These are phyloP conservation scores for Drosophila mercatorum DNA, from an alignment of 2,888 invertebrate genomes.

Conservation along the genomic window DNA sequence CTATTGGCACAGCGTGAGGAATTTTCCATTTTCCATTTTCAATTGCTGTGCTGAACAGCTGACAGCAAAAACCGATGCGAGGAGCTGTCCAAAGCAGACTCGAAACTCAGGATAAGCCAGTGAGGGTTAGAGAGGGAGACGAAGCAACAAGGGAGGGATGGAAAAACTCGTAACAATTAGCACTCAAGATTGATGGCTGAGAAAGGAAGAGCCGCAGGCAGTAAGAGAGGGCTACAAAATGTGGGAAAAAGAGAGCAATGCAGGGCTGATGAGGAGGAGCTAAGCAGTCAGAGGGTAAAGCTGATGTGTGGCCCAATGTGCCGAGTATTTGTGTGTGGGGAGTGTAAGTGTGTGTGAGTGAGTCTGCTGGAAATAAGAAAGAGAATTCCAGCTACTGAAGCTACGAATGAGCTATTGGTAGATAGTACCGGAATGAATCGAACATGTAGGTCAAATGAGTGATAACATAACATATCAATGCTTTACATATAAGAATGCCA, in stretches of 20 bases:
- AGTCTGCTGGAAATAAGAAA: neutral
- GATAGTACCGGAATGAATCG: constrained; percentile 4
- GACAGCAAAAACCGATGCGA: constrained; percentile 31
- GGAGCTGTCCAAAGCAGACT: constrained; percentile 34
- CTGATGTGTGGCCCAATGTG: constrained; percentile 40
- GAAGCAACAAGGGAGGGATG: constrained; percentile 15
- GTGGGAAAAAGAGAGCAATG: constrained; percentile 4
- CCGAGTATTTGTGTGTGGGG: neutral
- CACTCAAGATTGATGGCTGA: constrained; percentile 71
- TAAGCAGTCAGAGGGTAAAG: constrained; percentile 13
- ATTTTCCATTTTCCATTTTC: constrained; percentile 51
- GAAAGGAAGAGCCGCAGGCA: constrained; percentile 14
- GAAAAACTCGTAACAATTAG: constrained; percentile 73
- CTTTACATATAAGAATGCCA: too few species aligned
- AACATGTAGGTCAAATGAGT: neutral
- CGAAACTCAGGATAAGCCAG: constrained; percentile 1
- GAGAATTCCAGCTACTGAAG: constrained; percentile 9
- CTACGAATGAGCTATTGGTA: constrained; percentile 18
- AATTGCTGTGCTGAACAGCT: constrained; percentile 43
- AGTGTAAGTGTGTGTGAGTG: neutral
- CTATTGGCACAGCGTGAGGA: constrained; percentile 53
- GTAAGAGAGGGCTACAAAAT: constrained; percentile 13
- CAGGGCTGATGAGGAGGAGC: neutral
- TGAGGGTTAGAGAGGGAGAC: neutral
- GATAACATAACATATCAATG: neutral